phyloP scores from a whole-genome alignment of 2,888 invertebrate genomes.

The Drosophila tanythrix region DNA sequence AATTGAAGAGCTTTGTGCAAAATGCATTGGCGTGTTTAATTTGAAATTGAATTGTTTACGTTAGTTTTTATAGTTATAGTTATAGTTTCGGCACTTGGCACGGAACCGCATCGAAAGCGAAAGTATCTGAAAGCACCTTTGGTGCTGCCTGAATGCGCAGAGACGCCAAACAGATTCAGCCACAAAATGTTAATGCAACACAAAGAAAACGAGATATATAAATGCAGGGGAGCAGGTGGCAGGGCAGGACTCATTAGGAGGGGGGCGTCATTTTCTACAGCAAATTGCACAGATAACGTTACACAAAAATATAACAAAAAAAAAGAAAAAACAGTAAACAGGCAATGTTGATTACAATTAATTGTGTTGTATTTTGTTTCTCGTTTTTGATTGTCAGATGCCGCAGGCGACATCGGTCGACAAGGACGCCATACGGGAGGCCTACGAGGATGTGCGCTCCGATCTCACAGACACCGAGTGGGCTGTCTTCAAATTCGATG shows the following conservation, averaged over 20 bases:
- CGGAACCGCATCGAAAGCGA: conserved; percentile 43
- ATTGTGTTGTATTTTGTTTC: background rate
- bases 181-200: conserved; percentile 31
- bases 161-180: conserved; percentile 16
- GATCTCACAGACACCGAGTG: conserved; percentile 90
- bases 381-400: conserved; percentile 85
- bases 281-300: background rate
- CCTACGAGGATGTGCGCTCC: conserved; percentile 90
- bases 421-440: conserved; percentile 88
- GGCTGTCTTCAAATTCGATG: conserved; percentile 92
- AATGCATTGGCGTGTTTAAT: conserved; percentile 55
- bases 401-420: conserved; percentile 89
- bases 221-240: background rate
- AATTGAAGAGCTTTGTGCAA: conserved; percentile 51
- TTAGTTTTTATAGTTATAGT: conserved; percentile 17
- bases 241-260: background rate
- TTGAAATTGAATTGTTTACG: conserved; percentile 9
- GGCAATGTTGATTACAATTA: background rate
- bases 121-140: conserved; percentile 39
- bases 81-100: conserved; percentile 45
- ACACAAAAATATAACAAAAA: background rate
- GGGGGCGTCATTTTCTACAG: conserved; percentile 4
- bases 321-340: background rate
- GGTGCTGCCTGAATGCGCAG: conserved; percentile 49
- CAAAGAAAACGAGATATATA: conserved; percentile 24